Evolutionary conservation across 2,888 invertebrate genomes (phyloP).

Genomic region (Ormyrus rosae): DNA sequence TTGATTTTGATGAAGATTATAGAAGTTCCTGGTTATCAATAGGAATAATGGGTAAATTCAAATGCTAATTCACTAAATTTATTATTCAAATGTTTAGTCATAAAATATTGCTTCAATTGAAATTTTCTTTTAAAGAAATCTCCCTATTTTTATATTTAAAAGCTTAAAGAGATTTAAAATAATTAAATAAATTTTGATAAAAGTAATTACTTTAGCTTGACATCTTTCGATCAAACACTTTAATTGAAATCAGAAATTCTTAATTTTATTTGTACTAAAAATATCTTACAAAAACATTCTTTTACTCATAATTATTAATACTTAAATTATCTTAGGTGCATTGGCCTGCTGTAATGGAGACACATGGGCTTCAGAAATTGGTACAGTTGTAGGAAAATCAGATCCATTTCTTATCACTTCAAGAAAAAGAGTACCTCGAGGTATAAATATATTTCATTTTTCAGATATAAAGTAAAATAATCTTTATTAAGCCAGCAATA

Average conservation of each 20-base stretch:
- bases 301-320: slow-evolving; percentile 13
- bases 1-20: slow-evolving; percentile 86
- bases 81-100: neutral
- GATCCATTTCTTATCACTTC: slow-evolving; percentile 87
- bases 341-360: slow-evolving; percentile 91
- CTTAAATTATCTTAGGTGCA: slow-evolving; percentile 77
- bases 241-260: too few species aligned
- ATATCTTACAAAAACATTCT: neutral
- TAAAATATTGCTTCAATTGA: neutral
- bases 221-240: too few species aligned
- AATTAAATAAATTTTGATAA: neutral
- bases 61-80: neutral
- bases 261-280: neutral
- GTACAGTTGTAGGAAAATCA: slow-evolving; percentile 82
- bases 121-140: neutral
- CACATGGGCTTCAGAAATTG: slow-evolving; percentile 94
- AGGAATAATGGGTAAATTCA: slow-evolving; percentile 82
- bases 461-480: neutral
- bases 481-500: neutral
- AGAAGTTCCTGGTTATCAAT: slow-evolving; percentile 89
- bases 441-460: slow-evolving; percentile 68
- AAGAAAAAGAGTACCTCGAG: slow-evolving; percentile 85
- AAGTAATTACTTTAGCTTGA: too few species aligned
- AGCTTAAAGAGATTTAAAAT: neutral
- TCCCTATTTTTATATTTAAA: neutral